Percentiles rank a stretch among this genome's conserved stretches.
phyloP scores from a whole-genome alignment of 92 coral and sea anemone genomes.

The Phymanthus crucifer region DNA sequence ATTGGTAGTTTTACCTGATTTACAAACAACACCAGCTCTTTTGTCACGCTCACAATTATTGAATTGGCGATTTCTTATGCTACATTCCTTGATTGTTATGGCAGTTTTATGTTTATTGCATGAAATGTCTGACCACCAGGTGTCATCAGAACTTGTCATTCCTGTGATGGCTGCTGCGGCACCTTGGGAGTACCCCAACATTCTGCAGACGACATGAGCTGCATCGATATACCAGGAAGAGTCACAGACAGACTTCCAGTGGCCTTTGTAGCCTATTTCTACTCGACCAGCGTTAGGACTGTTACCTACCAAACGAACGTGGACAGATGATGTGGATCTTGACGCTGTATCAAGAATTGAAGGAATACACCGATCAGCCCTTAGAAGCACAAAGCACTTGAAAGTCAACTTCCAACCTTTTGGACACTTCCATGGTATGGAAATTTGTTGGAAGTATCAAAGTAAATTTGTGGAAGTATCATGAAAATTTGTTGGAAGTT shows the following conservation, averaged over 20 bases:
- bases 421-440: too few relatives aligned
- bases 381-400: too few relatives aligned
- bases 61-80: background rate
- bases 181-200: slow-evolving; percentile 30
- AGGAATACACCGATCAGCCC: too few relatives aligned
- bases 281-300: slow-evolving; percentile 31
- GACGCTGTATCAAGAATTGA: background rate
- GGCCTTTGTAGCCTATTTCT: slow-evolving; percentile 27
- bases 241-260: slow-evolving; percentile 40
- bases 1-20: background rate
- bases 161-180: slow-evolving; percentile 2
- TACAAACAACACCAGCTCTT: background rate
- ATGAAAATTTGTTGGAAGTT: too few relatives aligned
- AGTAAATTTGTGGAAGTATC: too few relatives aligned
- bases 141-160: background rate
- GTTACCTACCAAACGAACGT: background rate
- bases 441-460: too few relatives aligned
- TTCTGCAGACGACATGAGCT: slow-evolving; percentile 43
- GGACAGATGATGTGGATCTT: background rate
- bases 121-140: slow-evolving; percentile 14
- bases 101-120: slow-evolving; percentile 30
- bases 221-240: slow-evolving; percentile 25
- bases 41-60: background rate
- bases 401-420: too few relatives aligned
- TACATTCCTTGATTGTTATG: background rate